These are phyloP conservation scores for Pempheris klunzingeri DNA, from an alignment of 2,797 vertebrate genomes.

Conservation along the genomic window DNA sequence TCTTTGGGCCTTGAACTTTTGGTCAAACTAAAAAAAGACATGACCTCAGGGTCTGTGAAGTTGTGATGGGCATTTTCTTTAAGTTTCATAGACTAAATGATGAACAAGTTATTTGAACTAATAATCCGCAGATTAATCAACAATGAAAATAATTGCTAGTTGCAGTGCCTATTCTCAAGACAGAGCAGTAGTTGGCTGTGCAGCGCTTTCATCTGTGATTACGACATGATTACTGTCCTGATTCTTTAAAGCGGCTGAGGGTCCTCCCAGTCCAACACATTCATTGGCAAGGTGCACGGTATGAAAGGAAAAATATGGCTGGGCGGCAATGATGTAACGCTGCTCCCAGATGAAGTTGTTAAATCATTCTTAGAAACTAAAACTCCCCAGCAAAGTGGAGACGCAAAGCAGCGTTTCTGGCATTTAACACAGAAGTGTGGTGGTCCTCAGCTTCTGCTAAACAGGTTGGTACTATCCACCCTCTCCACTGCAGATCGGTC, in stretches of 20 bases:
- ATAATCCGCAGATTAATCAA: not conserved
- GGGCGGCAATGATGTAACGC: conserved; percentile 68
- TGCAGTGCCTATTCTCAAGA: conserved; percentile 1
- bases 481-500: conserved; percentile 34
- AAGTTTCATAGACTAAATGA: not conserved
- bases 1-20: not conserved
- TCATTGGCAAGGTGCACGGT: conserved; percentile 31
- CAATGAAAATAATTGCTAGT: not conserved
- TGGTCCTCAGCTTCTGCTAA: conserved; percentile 70
- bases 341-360: conserved; percentile 56
- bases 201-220: conserved; percentile 21
- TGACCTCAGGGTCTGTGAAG: not conserved
- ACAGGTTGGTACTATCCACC: conserved; percentile 67
- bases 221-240: conserved; percentile 28
- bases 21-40: not conserved
- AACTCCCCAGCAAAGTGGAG: conserved; percentile 40
- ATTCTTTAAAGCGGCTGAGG: conserved; percentile 34
- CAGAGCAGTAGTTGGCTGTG: not conserved
- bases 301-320: conserved; percentile 46
- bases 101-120: not conserved
- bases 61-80: not conserved
- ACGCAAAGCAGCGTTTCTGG: conserved; percentile 46
- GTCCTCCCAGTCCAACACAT: conserved; percentile 44
- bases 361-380: conserved; percentile 66
- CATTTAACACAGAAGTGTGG: conserved; percentile 39